A percentile compares a stretch with the other conserved stretches of the same genome.
These are phyloP conservation scores for Leuciscus idus DNA, from an alignment of 2,113 vertebrate species.

Conservation along the genomic window DNA sequence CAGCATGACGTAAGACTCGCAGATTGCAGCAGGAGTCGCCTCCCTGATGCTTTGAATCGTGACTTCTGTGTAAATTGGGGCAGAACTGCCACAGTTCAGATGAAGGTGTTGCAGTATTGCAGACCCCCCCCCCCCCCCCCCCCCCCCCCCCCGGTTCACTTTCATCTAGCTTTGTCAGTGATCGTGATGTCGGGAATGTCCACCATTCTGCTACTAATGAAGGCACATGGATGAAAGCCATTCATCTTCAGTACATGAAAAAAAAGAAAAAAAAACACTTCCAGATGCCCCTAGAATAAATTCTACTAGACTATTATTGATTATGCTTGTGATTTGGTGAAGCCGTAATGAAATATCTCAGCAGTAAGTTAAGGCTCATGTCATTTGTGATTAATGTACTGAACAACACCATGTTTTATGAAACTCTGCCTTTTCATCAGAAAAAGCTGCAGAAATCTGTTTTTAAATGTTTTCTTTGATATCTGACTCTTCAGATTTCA, in stretches of 20 bases:
- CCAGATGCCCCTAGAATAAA: slow-evolving; percentile 33
- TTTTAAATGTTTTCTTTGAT: slow-evolving; percentile 45
- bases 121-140: too few species aligned
- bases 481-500: slow-evolving; percentile 80
- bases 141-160: neutral
- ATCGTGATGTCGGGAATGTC: neutral
- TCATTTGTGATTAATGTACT: slow-evolving; percentile 26
- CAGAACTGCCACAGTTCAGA: slow-evolving; percentile 20
- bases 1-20: neutral
- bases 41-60: slow-evolving; percentile 9
- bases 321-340: neutral
- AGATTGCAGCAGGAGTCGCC: neutral
- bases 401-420: slow-evolving; percentile 26
- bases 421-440: slow-evolving; percentile 27
- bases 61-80: slow-evolving; percentile 13
- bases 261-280: neutral
- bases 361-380: slow-evolving; percentile 18
- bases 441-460: slow-evolving; percentile 62
- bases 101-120: slow-evolving; percentile 12
- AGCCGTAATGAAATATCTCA: slow-evolving; percentile 28
- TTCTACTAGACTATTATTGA: slow-evolving; percentile 39
- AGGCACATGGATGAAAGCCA: slow-evolving; percentile 24
- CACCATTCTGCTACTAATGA: slow-evolving; percentile 28
- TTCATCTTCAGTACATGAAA: slow-evolving; percentile 1
- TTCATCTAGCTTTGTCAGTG: neutral